Percentiles rank a stretch among this genome's conserved stretches.
Conservation (phyloP, 2,113 vertebrate species). For the Cyprinodon brontotheroides region DNA sequence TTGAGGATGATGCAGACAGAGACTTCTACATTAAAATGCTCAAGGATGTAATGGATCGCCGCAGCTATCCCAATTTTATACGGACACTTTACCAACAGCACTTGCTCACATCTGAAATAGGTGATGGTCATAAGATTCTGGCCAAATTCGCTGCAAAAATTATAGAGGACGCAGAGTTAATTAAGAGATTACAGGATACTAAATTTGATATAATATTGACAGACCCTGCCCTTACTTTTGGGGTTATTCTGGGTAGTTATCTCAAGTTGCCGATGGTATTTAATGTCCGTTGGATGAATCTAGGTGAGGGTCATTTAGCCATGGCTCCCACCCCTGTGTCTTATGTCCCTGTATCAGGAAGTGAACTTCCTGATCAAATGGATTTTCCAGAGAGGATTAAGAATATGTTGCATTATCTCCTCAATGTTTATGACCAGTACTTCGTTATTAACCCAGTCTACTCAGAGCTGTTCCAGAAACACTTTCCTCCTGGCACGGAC, state of each 20-base stretch:
- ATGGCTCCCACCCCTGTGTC: conserved; percentile 75
- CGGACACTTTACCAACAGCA: conserved; percentile 51
- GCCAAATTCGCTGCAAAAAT: conserved; percentile 43
- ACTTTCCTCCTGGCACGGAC: conserved; percentile 74
- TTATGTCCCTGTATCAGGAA: conserved; percentile 72
- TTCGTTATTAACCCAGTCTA: conserved; percentile 65
- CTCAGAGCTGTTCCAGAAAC: conserved; percentile 56
- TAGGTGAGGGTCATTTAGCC: conserved; percentile 70
- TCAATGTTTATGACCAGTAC: conserved; percentile 41
- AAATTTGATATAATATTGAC: conserved; percentile 79
- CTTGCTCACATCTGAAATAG: neutral
- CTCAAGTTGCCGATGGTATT: conserved; percentile 78
- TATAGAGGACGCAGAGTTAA: conserved; percentile 66
- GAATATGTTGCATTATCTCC: conserved; percentile 70
- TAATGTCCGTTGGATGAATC: conserved; percentile 78
- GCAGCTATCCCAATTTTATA: conserved; percentile 23
- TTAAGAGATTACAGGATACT: conserved; percentile 51
- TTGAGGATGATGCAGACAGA: conserved; percentile 34
- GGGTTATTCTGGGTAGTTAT: conserved; percentile 73
- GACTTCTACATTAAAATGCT: conserved; percentile 54
- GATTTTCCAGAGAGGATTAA: conserved; percentile 66
- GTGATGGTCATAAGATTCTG: conserved; percentile 2
- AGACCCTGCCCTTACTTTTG: conserved; percentile 70
- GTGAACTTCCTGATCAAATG: conserved; percentile 73
- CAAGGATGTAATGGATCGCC: conserved; percentile 49